phyloP scores from a whole-genome alignment of 2,113 vertebrate species.

The Meriones unguiculatus region DNA sequence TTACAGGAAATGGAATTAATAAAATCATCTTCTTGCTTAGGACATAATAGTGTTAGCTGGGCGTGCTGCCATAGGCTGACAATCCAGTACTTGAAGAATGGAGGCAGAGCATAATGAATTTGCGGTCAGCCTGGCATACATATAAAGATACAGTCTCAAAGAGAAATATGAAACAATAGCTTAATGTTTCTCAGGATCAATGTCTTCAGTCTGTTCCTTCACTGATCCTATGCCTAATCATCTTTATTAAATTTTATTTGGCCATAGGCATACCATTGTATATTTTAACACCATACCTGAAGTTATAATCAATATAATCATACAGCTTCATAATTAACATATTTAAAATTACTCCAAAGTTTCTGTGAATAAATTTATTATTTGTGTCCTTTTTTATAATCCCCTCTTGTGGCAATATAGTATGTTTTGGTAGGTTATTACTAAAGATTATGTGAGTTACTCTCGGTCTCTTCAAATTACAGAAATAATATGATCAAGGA shows the following conservation, averaged over 20 bases:
- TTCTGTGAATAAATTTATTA: neutral
- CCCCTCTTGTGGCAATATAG: neutral
- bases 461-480: neutral
- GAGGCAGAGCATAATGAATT: neutral
- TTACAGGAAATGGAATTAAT: neutral
- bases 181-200: neutral
- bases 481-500: neutral
- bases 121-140: too few species aligned
- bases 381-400: neutral
- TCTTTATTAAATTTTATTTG: neutral
- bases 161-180: neutral
- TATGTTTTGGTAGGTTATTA: neutral
- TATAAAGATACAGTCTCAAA: neutral
- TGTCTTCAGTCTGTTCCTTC: neutral
- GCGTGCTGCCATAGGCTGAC: fast-evolving
- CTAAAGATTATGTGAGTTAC: neutral
- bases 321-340: neutral
- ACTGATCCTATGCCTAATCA: neutral
- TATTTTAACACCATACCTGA: neutral
- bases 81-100: neutral
- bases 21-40: neutral
- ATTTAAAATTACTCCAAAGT: neutral
- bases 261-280: fast-evolving
- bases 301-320: neutral
- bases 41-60: neutral